phyloP scores from a whole-genome alignment of 2,113 vertebrate species.

The Epinephelus lanceolatus region DNA sequence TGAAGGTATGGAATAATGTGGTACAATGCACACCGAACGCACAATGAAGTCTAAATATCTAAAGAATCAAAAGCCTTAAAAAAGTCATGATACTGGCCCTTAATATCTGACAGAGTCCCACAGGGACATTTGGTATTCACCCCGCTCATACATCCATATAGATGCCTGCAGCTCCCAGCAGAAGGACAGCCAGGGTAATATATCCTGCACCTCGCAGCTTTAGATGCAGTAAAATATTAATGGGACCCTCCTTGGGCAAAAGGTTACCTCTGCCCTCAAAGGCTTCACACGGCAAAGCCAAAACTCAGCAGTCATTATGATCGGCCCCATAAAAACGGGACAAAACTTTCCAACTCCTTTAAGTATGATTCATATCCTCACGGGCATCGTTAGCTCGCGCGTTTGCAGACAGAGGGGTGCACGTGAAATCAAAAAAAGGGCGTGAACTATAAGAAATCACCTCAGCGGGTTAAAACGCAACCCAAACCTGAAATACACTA shows the following conservation, averaged over 20 bases:
- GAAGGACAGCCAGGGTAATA: conserved; percentile 58
- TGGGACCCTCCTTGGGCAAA: conserved; percentile 68
- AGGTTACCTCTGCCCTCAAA: conserved; percentile 70
- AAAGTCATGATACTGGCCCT: conserved; percentile 18
- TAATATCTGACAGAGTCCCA: conserved; percentile 53
- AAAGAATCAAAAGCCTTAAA: conserved; percentile 20
- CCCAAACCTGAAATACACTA: not conserved
- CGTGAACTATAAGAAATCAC: conserved; percentile 32
- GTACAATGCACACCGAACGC: no score
- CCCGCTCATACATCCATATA: conserved; percentile 22
- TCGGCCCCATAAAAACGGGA: conserved; percentile 24
- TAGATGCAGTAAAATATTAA: conserved; percentile 80
- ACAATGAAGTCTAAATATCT: conserved; percentile 22
- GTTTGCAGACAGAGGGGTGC: not conserved
- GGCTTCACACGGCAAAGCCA: conserved; percentile 45
- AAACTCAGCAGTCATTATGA: conserved; percentile 47
- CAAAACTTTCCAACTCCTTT: conserved; percentile 70
- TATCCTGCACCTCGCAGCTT: conserved; percentile 68
- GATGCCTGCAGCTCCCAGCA: conserved; percentile 44
- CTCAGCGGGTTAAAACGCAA: not conserved
- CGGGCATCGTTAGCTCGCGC: not conserved
- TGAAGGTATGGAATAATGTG: not conserved
- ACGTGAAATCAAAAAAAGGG: conserved; percentile 37
- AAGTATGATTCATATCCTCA: not conserved
- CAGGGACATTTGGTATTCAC: conserved; percentile 43